Evolutionary conservation across 2,113 vertebrate species (phyloP).

Genomic region (Halcyon malimbica): DNA sequence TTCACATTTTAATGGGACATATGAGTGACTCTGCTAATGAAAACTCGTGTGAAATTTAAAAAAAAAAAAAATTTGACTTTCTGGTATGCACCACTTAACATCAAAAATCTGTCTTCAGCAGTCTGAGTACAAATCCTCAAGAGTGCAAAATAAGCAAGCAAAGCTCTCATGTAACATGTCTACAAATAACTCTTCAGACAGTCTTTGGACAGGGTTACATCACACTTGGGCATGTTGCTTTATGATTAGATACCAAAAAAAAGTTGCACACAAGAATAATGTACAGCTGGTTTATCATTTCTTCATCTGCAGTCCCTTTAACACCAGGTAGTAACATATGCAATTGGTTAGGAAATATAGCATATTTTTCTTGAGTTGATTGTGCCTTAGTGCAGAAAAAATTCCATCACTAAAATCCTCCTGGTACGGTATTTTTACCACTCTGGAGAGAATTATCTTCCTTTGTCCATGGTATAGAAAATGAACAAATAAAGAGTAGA

Average conservation of each 20-base stretch:
- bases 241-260: neutral
- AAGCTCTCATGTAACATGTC: neutral
- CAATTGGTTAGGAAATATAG: neutral
- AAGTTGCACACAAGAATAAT: neutral
- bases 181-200: neutral
- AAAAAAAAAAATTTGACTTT: neutral
- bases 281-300: neutral
- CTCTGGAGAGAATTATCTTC: neutral
- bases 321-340: neutral
- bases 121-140: neutral
- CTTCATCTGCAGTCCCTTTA: neutral
- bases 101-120: neutral
- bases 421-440: neutral
- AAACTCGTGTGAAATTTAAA: neutral
- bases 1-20: neutral
- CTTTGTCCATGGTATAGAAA: neutral
- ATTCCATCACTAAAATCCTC: neutral
- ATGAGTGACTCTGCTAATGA: neutral
- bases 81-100: neutral
- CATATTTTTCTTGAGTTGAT: neutral
- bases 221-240: neutral
- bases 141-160: neutral
- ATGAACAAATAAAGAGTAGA: neutral
- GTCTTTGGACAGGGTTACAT: neutral
- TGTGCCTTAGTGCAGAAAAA: neutral